Evolutionary conservation across 2,113 vertebrate species (phyloP).

Genomic region (Peucedramus taeniatus): DNA sequence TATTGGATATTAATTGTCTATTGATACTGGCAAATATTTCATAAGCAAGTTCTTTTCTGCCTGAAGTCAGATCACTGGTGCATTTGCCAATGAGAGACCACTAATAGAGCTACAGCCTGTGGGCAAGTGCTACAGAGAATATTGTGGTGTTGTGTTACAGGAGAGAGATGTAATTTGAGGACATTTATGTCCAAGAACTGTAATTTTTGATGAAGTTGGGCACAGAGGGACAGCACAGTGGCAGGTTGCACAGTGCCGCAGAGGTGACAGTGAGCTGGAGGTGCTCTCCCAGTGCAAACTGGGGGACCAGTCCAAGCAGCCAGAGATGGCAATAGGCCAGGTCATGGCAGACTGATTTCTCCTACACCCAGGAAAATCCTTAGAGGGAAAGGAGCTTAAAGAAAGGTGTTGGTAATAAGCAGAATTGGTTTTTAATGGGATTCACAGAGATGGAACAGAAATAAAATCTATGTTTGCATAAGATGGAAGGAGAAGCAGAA

Average conservation of each 20-base stretch:
- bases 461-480: constrained; percentile 40
- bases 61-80: neutral
- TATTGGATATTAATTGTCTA: neutral
- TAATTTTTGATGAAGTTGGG: neutral
- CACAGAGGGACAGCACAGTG: rapidly evolving
- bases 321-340: neutral
- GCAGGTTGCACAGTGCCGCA: neutral
- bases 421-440: constrained; percentile 60
- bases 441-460: constrained; percentile 46
- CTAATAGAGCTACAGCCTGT: neutral
- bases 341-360: neutral
- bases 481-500: neutral
- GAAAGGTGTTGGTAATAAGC: constrained; percentile 53
- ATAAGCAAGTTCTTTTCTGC: neutral
- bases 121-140: neutral
- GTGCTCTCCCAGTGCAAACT: neutral
- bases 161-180: neutral
- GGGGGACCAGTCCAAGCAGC: neutral
- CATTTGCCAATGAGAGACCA: neutral
- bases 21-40: neutral
- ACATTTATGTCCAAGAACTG: neutral
- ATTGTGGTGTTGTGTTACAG: neutral
- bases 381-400: neutral
- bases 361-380: neutral
- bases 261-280: neutral